phyloP scores from a whole-genome alignment of 92 coral and sea anemone species.

The Paragorgia papillata region DNA sequence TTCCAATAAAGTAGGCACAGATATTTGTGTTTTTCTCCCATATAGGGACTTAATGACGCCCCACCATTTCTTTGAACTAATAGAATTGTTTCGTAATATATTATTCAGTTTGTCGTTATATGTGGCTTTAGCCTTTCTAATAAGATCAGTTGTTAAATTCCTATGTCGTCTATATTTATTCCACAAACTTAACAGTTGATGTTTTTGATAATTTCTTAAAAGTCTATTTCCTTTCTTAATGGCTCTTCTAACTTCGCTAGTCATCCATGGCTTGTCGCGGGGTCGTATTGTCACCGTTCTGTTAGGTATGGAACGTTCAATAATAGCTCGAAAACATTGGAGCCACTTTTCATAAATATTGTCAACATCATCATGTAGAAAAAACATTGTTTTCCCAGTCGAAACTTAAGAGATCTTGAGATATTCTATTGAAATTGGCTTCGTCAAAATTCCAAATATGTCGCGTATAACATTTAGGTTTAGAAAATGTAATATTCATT shows the following conservation, averaged over 20 bases:
- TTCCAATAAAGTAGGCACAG: slow-evolving; percentile 44
- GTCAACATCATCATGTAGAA: background rate
- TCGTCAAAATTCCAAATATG: slow-evolving; percentile 14
- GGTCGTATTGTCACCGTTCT: slow-evolving; percentile 22
- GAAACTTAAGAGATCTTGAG: background rate
- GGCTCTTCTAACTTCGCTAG: slow-evolving; percentile 47
- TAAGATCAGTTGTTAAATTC: slow-evolving; percentile 4
- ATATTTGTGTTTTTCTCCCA: slow-evolving; percentile 7
- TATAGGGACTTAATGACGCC: slow-evolving; percentile 14
- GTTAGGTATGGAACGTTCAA: slow-evolving; percentile 5
- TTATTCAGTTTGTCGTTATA: slow-evolving; percentile 7
- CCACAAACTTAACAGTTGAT: background rate
- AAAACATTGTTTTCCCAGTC: slow-evolving; percentile 2
- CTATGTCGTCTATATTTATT: slow-evolving; percentile 17
- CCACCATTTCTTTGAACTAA: slow-evolving; percentile 38
- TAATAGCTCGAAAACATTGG: background rate
- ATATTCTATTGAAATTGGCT: background rate
- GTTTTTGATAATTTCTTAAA: background rate
- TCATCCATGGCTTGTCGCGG: slow-evolving; percentile 46
- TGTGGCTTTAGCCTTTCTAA: background rate
- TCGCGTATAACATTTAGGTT: slow-evolving; percentile 16
- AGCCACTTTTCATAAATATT: slow-evolving; percentile 17
- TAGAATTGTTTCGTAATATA: background rate
- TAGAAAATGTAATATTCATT: background rate
- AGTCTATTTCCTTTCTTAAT: slow-evolving; percentile 32